Base-by-base conservation (phyloP, 2,113 vertebrate genomes). In the Zosterops lateralis region DNA sequence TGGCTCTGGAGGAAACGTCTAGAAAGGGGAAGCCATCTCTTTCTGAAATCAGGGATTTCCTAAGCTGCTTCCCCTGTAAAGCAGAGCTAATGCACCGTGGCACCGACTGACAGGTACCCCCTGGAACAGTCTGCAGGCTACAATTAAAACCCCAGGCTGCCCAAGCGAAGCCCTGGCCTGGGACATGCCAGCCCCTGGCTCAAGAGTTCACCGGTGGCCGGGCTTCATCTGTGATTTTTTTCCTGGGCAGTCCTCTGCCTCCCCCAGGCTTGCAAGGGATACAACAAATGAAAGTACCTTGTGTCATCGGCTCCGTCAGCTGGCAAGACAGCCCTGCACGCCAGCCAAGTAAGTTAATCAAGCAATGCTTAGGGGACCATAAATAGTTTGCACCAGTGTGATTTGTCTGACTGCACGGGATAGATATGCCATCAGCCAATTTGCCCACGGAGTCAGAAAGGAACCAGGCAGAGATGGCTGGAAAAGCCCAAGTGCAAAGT, bases 101-200 rank as follows among this genome's bases (percentile, higher is more conserved):
- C 32, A 17, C 10, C 0, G 5, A 10, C 54, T 70, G 56, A 14
- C 25, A 5, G 40, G 18, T 14, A 21, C 2, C 4, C 4, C 2
- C 70, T 18, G 42, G 36, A 71, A 47, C 1, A 21, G 22, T 4
- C 58, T 38, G 31, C 36, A 10, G 8, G 17, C 40, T 60, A 3
- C 45, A n/a, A 3, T 13, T 13, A 32, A 84, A 93, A 44, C 22
- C 21, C 13, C 26, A 10, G 24, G 50, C 51, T 74, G 44, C 5
- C 38, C 70, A n/a, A n/a, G 89, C 26, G 38, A 44, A 71, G 25
- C 58, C 34, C 45, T 2, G 5, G 50, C 38, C 60, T 36, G 40
- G 36, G 26, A 58, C 8, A 0, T 4, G n/a, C 50, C 7, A 3
- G 14, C 10, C 19, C 12, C 71, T 25, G 57, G 22, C 54, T 60